Conservation (phyloP, 1,140 invertebrate genomes). For the Drosophila nigrodunni region DNA sequence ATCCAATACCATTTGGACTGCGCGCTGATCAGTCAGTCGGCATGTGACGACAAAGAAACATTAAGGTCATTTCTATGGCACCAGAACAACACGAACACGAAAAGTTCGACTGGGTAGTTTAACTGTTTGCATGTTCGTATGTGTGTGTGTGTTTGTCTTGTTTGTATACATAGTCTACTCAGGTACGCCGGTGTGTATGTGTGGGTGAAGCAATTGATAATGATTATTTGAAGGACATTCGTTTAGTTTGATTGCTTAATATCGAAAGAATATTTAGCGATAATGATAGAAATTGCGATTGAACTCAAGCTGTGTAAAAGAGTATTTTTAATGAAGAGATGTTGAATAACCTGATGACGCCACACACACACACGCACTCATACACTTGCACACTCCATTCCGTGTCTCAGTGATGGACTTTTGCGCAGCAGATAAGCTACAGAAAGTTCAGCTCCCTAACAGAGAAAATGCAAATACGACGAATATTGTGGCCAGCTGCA, state of each 20-base stretch:
- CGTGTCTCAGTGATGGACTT: constrained; percentile 54
- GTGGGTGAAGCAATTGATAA: constrained; percentile 55
- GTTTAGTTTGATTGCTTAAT: constrained; percentile 65
- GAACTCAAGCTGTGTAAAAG: constrained; percentile 3
- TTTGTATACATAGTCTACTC: background rate
- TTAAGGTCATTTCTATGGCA: background rate
- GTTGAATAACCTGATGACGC: constrained; percentile 63
- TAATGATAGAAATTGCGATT: constrained; percentile 20
- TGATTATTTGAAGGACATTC: constrained; percentile 81
- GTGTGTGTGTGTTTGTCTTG: constrained; percentile 33
- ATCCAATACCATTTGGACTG: no score
- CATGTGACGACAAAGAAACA: no score
- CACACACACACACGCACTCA: constrained; percentile 5
- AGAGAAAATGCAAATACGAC: constrained; percentile 26
- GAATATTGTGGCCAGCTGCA: constrained; percentile 25
- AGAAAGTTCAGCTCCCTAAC: constrained; percentile 43
- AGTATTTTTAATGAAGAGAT: background rate
- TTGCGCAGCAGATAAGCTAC: constrained; percentile 76
- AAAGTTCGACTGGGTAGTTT: constrained; percentile 32
- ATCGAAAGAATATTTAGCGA: constrained; percentile 39
- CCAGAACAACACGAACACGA: background rate
- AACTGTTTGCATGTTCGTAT: constrained; percentile 1
- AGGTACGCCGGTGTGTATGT: constrained; percentile 27
- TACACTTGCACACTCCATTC: constrained; percentile 13
- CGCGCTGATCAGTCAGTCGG: no score